A percentile compares a stretch with the other conserved stretches of the same genome.
These are phyloP conservation scores for Lepidothrix coronata DNA, from an alignment of 2,113 vertebrate genomes.

Conservation along the genomic window DNA sequence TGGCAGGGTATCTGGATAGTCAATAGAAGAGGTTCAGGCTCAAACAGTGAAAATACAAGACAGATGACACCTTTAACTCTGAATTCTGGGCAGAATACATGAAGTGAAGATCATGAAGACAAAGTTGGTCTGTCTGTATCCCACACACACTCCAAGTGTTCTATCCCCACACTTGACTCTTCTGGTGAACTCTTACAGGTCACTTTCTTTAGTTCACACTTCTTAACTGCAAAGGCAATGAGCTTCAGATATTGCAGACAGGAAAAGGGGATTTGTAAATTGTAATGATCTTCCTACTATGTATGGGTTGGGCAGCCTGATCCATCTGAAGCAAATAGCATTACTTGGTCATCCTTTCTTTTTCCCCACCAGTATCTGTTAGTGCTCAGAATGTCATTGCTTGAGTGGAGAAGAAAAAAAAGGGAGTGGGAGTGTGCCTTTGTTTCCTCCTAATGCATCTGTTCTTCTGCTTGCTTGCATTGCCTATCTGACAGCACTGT, in stretches of 20 bases:
- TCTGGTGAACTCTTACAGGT: neutral
- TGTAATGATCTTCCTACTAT: neutral
- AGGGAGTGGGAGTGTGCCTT: neutral
- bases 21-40: neutral
- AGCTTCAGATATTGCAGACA: neutral
- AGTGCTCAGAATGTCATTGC: neutral
- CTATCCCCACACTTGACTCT: neutral
- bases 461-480: neutral
- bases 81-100: neutral
- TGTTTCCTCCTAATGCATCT: neutral
- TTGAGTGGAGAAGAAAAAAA: neutral
- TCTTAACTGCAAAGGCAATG: neutral
- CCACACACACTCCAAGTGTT: rapidly evolving
- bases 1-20: neutral
- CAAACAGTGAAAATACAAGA: neutral
- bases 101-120: neutral
- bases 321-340: neutral
- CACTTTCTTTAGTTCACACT: neutral
- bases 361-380: neutral
- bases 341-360: neutral
- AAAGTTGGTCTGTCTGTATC: neutral
- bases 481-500: neutral
- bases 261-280: neutral
- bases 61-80: neutral
- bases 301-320: neutral